Conservation (phyloP, 2,797 vertebrate species). For the Tokudaia muenninki region DNA sequence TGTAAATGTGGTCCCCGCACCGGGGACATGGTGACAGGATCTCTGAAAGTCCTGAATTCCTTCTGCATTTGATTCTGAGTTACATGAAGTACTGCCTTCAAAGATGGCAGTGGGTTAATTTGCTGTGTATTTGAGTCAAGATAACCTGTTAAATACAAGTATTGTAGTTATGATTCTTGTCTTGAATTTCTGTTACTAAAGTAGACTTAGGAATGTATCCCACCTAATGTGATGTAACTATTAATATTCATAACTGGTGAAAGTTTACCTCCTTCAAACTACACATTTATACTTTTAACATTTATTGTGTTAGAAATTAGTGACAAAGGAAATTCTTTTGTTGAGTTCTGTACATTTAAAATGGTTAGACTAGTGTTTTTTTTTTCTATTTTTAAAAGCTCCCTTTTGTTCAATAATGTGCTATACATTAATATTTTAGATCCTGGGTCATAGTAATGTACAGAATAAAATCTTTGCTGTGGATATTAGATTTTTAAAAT, state of each 20-base stretch:
- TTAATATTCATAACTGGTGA: background rate
- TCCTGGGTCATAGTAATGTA: background rate
- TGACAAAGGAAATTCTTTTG: slow-evolving; percentile 44
- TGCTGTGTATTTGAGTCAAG: background rate
- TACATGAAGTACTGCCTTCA: background rate
- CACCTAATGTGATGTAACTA: background rate
- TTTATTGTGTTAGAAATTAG: slow-evolving; percentile 21
- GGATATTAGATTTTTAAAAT: background rate
- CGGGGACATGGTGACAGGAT: background rate
- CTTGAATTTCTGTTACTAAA: slow-evolving; percentile 44
- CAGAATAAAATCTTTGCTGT: slow-evolving; percentile 5
- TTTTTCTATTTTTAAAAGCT: background rate
- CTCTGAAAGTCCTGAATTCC: background rate
- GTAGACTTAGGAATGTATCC: background rate
- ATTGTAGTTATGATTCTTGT: background rate
- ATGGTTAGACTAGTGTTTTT: background rate
- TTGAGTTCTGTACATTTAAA: background rate
- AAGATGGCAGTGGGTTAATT: background rate
- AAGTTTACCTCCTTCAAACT: slow-evolving; percentile 47
- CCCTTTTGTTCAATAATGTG: background rate
- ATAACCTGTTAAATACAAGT: slow-evolving; percentile 24
- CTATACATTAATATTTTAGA: background rate
- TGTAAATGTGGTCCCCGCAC: background rate
- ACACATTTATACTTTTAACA: slow-evolving; percentile 36
- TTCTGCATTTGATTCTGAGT: background rate